phyloP scores from a whole-genome alignment of 2,888 invertebrate genomes.

The Erannis defoliaria region DNA sequence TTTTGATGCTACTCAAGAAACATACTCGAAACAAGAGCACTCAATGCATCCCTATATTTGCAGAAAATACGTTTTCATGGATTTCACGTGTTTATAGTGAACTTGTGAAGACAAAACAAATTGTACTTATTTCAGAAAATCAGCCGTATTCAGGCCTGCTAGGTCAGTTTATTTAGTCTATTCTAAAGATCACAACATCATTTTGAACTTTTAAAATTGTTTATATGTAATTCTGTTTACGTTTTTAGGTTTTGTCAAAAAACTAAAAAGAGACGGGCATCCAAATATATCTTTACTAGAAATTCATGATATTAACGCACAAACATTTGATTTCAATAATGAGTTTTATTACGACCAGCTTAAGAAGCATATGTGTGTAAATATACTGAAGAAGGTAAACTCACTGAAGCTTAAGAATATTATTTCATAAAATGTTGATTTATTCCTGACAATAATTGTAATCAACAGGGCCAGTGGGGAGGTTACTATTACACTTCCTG shows the following conservation, averaged over 20 bases:
- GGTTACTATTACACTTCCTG: constrained; percentile 56
- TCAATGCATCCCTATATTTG: neutral
- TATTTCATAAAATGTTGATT: neutral
- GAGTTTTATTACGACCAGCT: constrained; percentile 58
- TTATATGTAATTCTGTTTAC: too few relatives aligned
- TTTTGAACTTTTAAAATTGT: too few relatives aligned
- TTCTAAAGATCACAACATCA: neutral
- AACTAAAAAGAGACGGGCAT: neutral
- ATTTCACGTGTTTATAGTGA: neutral
- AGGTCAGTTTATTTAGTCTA: neutral
- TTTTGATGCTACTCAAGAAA: constrained; percentile 22
- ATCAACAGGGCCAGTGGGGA: constrained; percentile 66
- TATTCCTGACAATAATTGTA: neutral
- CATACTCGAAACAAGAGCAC: neutral
- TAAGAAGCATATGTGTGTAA: constrained; percentile 88
- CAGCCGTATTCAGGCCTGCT: neutral
- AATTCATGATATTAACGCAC: neutral
- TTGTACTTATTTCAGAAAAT: constrained; percentile 11
- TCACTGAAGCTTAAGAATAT: neutral
- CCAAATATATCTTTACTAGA: constrained; percentile 1
- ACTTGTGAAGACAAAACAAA: constrained; percentile 1
- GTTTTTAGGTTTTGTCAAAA: constrained; percentile 5
- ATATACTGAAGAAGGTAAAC: constrained; percentile 80
- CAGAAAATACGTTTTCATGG: constrained; percentile 6
- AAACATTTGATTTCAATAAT: constrained; percentile 66